A percentile compares a stretch with the other conserved stretches of the same genome.
These are phyloP conservation scores for Hesperia comma DNA, from an alignment of 2,888 invertebrate species.

Conservation along the genomic window DNA sequence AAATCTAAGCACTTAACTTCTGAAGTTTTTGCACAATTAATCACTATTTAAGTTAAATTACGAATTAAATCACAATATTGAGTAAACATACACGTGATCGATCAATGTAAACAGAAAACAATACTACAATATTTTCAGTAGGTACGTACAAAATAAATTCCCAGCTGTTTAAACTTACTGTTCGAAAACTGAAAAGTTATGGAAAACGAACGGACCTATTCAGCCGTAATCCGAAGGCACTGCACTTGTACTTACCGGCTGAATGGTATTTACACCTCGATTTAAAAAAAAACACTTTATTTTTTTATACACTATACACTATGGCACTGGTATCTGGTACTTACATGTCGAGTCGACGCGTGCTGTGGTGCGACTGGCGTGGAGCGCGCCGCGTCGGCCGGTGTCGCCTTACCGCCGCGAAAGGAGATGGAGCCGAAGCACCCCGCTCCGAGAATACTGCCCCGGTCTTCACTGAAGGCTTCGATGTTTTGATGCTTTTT, in stretches of 20 bases:
- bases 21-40: not conserved
- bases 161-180: constrained; percentile 34
- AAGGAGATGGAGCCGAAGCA: constrained; percentile 74
- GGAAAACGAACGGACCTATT: constrained; percentile 3
- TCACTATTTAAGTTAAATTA: not conserved
- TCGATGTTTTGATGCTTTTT: constrained; percentile 28
- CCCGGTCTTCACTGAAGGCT: constrained; percentile 38
- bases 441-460: constrained; percentile 68
- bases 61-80: constrained; percentile 3
- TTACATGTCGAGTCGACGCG: constrained; percentile 84
- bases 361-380: constrained; percentile 82
- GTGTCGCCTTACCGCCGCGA: constrained; percentile 83
- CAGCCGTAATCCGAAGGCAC: constrained; percentile 44
- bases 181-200: constrained; percentile 26
- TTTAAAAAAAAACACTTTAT: constrained; percentile 63
- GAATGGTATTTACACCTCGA: constrained; percentile 61
- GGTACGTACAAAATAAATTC: not conserved
- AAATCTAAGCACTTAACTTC: not conserved
- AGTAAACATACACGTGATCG: not conserved
- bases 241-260: constrained; percentile 68
- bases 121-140: constrained; percentile 17
- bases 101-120: not conserved
- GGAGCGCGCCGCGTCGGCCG: constrained; percentile 60
- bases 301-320: constrained; percentile 64
- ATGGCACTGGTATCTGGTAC: constrained; percentile 67